phyloP scores from a whole-genome alignment of 2,113 vertebrate species.

The Eulemur macaco region DNA sequence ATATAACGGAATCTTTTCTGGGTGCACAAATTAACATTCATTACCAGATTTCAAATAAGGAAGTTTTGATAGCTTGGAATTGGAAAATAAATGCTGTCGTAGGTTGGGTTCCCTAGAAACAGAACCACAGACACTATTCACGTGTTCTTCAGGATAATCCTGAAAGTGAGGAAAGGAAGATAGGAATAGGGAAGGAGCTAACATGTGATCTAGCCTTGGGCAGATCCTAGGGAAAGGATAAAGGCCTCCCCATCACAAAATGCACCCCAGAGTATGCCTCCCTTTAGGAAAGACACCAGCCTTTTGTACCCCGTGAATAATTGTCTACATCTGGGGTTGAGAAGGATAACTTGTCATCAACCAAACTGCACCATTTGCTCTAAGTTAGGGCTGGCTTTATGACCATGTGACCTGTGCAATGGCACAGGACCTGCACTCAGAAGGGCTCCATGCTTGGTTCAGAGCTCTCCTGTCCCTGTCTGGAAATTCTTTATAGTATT shows the following conservation, averaged over 20 bases:
- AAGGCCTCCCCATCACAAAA: rapidly evolving
- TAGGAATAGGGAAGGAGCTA: not conserved
- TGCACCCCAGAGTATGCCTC: not conserved
- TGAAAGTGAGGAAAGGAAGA: not conserved
- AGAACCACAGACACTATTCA: not conserved
- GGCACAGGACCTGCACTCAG: not conserved
- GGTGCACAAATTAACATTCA: not conserved
- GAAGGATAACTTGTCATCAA: not conserved
- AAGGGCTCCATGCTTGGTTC: not conserved
- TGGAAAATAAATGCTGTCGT: not conserved
- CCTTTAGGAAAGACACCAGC: not conserved
- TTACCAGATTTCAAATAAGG: not conserved
- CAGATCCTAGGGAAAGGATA: not conserved
- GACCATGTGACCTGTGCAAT: too few relatives aligned
- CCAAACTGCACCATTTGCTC: not conserved
- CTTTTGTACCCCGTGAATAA: not conserved
- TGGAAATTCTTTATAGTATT: not conserved
- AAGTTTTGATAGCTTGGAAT: not conserved
- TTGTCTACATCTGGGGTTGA: not conserved
- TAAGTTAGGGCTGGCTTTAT: not conserved
- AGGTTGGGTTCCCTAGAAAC: not conserved
- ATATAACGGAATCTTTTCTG: not conserved
- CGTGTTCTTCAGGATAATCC: not conserved
- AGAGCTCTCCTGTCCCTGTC: not conserved
- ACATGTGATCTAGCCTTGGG: not conserved